Base-by-base conservation (phyloP, 2,888 invertebrate genomes). In the Perizoma flavofasciatum region DNA sequence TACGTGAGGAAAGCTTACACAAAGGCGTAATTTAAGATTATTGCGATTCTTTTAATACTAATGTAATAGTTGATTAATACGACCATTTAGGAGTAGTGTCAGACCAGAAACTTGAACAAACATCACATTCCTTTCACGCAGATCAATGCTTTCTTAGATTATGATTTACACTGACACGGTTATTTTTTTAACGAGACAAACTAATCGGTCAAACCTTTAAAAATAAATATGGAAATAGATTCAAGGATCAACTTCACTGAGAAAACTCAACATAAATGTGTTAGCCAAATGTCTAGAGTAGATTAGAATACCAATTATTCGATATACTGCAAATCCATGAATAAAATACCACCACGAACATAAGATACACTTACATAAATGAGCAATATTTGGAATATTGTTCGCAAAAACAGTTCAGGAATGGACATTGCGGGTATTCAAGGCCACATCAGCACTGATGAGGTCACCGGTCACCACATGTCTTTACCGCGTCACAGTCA, bases 391-490 rank as follows among this genome's bases (percentile, higher is more conserved):
- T 75, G 75, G 56, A 69, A 65, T 41, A 74, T 59, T 58, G 74
- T 63, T 55, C 62, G 70, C 53, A 78, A 66, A 44, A 79, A 60
- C 46, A 76, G 64, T 67, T 77, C 71, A 45, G 55, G 53, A 22
- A 59, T 59, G 55, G 58, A 60, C 69, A 82, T 82, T 63, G 72
- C 71, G 61, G 58, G 56, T 52, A 58, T 55, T 59, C 64, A 67
- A 69, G 66, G 69, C 58, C 65, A 67, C 61, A 66, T 65, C 59
- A 69, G 66, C 65, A 54, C 49, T 65, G 63, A 60, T 79, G 77
- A 83, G 78, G 78, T 79, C 81, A 81, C 73, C 67, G 55, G 61
- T 64, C 72, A 74, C 73, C 72, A 69, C 74, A 73, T 69, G 62
- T 54, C 67, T 49, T 54, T 49, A 53, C 56, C 59, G 49, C 62